Base-by-base conservation (phyloP, 2,888 invertebrate species). In the Torymus auratus region DNA sequence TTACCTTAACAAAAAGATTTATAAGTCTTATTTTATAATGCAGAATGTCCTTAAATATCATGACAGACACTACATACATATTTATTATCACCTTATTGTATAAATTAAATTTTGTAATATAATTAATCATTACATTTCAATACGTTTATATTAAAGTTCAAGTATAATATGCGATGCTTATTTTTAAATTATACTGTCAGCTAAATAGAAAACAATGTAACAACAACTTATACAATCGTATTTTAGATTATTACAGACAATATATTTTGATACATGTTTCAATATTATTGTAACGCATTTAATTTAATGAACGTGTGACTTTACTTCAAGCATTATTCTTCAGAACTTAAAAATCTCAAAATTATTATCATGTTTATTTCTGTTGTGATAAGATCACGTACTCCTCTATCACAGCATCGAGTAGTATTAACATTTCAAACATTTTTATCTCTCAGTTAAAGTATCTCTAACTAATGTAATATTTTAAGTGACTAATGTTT, bases 381-480 rank as follows among this genome's bases (percentile, higher is more conserved):
- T 7, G 2, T 52, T 75, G 23, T 17, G 4, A 41, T 55, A 20
- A 69, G 53, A 61, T 77, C 28, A 11, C 62, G 52, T 62, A 41
- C 55, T 77, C 68, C 23, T 58, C 69, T 61, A 76, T 69, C 76
- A 77, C 76, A 77, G 76, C 62, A 77, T 77, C 20, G 62, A 69
- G 76, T 70, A 62, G 61, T 55, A 70, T 64, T 77, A 56, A 56
- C 28, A 70, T 70, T 61, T 64, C n/a, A 3, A 73, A 61, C 17
- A 52, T 56, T 58, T 28, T 20, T 56, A 50, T 17, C n/a, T 10
- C 41, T 15, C 7, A 10, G 13, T 50, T 11, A 65, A 41, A 58
- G 41, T 41, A 41, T 41, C n/a, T 65, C 15, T 58, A 74, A n/a
- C 17, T 56, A 56, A 2, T 41, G 55, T 58, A 65, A 20, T 28